phyloP scores from a whole-genome alignment of 1,140 invertebrate species.

The Drosophila fuyamai region DNA sequence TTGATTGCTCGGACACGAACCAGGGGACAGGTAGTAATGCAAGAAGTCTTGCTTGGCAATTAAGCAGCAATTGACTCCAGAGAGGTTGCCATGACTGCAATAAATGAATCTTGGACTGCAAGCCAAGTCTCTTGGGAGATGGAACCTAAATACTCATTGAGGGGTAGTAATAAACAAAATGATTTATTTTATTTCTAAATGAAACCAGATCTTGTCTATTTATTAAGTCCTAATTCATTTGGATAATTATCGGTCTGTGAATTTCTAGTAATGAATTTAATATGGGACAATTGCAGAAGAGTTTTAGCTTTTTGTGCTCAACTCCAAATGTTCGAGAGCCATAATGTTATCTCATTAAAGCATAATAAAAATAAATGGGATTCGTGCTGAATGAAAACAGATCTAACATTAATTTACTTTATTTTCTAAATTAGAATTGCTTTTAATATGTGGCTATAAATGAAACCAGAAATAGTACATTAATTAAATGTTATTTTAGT shows the following conservation, averaged over 20 bases:
- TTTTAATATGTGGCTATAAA: neutral
- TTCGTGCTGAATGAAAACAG: neutral
- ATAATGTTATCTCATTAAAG: no score
- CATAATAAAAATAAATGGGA: no score
- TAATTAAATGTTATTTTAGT: no score
- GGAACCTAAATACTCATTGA: conserved; percentile 15
- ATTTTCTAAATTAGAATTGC: neutral
- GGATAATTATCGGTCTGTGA: neutral
- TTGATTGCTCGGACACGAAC: conserved; percentile 50
- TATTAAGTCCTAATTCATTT: conserved; percentile 20
- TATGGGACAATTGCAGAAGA: neutral
- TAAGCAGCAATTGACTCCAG: conserved; percentile 40
- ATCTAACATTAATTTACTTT: neutral
- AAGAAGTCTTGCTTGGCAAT: conserved; percentile 36
- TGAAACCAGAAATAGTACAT: no score
- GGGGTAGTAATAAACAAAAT: conserved; percentile 13
- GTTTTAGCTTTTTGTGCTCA: neutral
- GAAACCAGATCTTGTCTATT: conserved; percentile 5
- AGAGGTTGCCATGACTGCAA: conserved; percentile 17
- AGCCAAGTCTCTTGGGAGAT: neutral
- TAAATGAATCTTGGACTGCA: conserved; percentile 26
- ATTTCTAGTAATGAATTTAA: conserved; percentile 1
- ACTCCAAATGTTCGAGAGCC: no score
- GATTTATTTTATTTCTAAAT: conserved; percentile 9
- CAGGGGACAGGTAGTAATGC: conserved; percentile 21